Base-by-base conservation (phyloP, 2,888 invertebrate genomes). In the Sclerodermus sp. region DNA sequence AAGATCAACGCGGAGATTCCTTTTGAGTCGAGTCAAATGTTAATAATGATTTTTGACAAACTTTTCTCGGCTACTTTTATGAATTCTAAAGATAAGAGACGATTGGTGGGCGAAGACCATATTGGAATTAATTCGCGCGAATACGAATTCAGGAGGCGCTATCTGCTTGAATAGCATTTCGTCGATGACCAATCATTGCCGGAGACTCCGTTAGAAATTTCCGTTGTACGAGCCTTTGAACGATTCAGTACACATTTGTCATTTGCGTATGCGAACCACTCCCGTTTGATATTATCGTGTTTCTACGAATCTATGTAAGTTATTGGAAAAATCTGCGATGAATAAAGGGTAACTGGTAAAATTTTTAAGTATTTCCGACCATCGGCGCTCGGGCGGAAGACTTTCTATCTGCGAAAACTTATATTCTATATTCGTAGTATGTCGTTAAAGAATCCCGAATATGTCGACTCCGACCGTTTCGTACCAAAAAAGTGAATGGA, bases 191-290 rank as follows among this genome's bases (percentile, higher is more conserved):
- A 60, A 65, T 70, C 59, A 43, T 53, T 51, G 37, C 14, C 47
- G 53, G 43, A 57, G 60, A 43, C 70, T 70, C 71, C 71, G 70
- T 72, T 72, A 72, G 54, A 58, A 56, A 58, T 61, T 62, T 60
- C 61, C 62, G 61, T 60, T 63, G 64, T 62, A 45, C 56, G 57
- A 57, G 57, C 54, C 45, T 66, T 69, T 66, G 57, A 70, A 71
- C 70, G 61, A 63, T 57, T 63, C 52, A 58, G 58, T 58, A 58
- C 56, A 72, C 69, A 66, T 72, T 71, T 67, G 68, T 71, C 71
- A 69, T 67, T 57, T 63, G 56, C 62, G 67, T 63, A 60, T 62
- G 62, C 54, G 64, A 64, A 68, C 67, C 67, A 67, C 67, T 69
- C 66, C 66, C 62, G 67, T 49, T 48, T 51, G n/a, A 57, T 58